phyloP scores from a whole-genome alignment of 2,888 invertebrate genomes.

The Drosophila neonasuta region DNA sequence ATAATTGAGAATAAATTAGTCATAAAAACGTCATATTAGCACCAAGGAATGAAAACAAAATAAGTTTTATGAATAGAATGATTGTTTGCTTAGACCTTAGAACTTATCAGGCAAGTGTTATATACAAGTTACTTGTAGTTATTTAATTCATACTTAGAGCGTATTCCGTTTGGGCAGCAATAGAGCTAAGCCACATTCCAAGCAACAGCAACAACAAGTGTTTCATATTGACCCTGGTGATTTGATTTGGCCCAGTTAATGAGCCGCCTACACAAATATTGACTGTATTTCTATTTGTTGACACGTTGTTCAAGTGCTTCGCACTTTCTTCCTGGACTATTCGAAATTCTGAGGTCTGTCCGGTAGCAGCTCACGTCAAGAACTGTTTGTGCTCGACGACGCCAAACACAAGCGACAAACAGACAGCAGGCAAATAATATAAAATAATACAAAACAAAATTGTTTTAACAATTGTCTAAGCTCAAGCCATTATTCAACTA shows the following conservation, averaged over 20 bases:
- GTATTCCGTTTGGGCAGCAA: conserved; percentile 26
- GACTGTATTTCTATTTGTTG: conserved; percentile 30
- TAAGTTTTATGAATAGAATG: no score
- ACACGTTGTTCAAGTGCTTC: conserved; percentile 26
- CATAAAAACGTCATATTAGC: no score
- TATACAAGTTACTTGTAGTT: no score
- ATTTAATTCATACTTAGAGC: conserved; percentile 39
- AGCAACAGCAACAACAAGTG: conserved; percentile 17
- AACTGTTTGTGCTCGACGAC: conserved; percentile 45
- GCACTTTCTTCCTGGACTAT: conserved; percentile 1
- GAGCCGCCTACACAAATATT: conserved; percentile 59
- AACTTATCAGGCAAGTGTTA: background rate
- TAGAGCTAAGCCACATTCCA: conserved; percentile 6
- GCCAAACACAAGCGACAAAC: conserved; percentile 3
- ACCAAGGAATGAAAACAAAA: no score
- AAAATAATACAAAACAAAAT: conserved; percentile 16
- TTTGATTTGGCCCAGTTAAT: conserved; percentile 42
- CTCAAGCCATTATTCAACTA: conserved; percentile 30
- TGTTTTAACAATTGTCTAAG: conserved; percentile 30
- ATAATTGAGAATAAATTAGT: no score
- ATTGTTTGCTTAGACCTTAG: background rate
- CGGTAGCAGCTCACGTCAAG: conserved; percentile 35
- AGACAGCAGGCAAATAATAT: conserved; percentile 26
- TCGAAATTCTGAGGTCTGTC: conserved; percentile 28
- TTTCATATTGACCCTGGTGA: conserved; percentile 36